Evolutionary conservation across 2,797 vertebrate genomes (phyloP).

Genomic region (Brachymystax lenok): DNA sequence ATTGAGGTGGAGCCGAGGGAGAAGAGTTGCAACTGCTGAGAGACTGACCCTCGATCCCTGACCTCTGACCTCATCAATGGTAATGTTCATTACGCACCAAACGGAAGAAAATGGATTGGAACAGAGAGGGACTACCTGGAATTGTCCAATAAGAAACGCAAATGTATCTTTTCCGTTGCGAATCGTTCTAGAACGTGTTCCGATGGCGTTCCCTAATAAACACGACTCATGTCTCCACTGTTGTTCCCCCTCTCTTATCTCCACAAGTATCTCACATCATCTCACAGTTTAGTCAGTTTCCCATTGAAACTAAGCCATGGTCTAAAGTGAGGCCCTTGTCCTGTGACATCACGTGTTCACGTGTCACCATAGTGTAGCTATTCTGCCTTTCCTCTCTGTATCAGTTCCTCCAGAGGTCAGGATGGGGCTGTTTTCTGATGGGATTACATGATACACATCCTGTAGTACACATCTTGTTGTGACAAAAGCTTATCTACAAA

Average conservation of each 20-base stretch:
- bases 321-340: conserved; percentile 36
- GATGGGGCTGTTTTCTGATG: conserved; percentile 27
- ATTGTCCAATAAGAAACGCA: background rate
- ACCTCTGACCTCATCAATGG: conserved; percentile 4
- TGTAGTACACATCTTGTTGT: conserved; percentile 23
- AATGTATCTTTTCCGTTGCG: background rate
- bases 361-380: conserved; percentile 40
- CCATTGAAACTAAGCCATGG: conserved; percentile 46
- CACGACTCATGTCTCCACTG: conserved; percentile 9
- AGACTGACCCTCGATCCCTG: conserved; percentile 46
- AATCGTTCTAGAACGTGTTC: background rate
- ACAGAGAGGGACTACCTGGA: background rate
- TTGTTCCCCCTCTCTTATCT: conserved; percentile 17
- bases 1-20: conserved; percentile 57
- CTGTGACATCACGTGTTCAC: conserved; percentile 43
- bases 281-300: conserved; percentile 14
- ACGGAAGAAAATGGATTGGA: background rate
- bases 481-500: conserved; percentile 34
- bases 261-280: background rate
- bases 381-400: conserved; percentile 17
- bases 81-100: conserved; percentile 3
- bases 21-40: conserved; percentile 77
- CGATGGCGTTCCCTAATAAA: background rate
- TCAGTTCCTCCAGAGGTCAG: conserved; percentile 22
- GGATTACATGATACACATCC: background rate